Evolutionary conservation across 1,140 invertebrate genomes (phyloP), one percentile per base, ranked within the genome.

Genomic region (Scaptomyza graminum): DNA sequence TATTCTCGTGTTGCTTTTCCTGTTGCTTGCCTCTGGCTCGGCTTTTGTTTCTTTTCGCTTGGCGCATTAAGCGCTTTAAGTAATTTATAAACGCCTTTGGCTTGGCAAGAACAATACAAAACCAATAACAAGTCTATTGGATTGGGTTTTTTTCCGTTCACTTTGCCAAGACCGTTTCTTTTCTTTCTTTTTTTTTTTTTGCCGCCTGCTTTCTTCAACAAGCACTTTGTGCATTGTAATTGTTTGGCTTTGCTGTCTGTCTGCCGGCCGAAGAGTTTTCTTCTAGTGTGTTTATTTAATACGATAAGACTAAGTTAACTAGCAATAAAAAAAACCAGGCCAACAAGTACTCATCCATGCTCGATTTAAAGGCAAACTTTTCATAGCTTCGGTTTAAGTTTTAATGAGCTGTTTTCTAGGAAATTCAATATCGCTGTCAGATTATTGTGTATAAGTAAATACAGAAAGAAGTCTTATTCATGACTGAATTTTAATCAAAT

Each of bases 1-100:
- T 6, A 34, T 39, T 56, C n/a, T 34, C 50, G 12, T 16, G 12
- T 13, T 39, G 37, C 28, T 28, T 12, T 34, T 67, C 5, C 28
- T 73, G 43, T 44, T 63, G 49, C 59, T 54, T 51, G 7, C 22
- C 49, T 51, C 39, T 13, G 15, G 22, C 31, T n/a, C 51, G 46
- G 61, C 64, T 76, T 65, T 71, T 39, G 11, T 39, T 31, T 31
- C 65, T 67, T 80, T 82, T 22, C 62, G 65, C 5, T 34, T 34
- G 50, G 44, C 46, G 82, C 67, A 78, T 83, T 88, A 88, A 88
- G 72, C 79, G 79, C 76, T 88, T 88, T 83, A 88, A 88, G 83
- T 88, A 88, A 88, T 89, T 88, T 88, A 88, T 89, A 88, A 88
- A 89, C 83, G 83, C 76, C 79, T 89, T 79, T 71, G 57, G 65